Conservation (phyloP, 2,888 invertebrate species). For the Melieria crassipennis region DNA sequence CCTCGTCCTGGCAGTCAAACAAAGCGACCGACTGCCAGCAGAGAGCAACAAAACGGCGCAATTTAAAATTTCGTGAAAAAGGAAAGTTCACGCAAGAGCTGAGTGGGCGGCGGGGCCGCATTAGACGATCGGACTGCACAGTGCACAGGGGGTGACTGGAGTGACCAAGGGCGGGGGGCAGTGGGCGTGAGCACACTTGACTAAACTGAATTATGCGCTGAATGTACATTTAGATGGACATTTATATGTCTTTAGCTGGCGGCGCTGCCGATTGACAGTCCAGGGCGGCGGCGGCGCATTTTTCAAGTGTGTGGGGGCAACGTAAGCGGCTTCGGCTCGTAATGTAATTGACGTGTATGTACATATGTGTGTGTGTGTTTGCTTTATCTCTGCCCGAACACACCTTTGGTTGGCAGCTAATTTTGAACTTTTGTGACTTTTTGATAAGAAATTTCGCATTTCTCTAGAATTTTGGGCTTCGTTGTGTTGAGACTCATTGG, state of each 20-base stretch:
- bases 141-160: not conserved
- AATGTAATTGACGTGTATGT: not conserved
- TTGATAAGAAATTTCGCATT: too few species aligned
- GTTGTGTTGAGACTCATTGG: too few species aligned
- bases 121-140: not conserved
- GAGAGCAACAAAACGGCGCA: not conserved
- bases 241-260: not conserved
- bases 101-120: not conserved
- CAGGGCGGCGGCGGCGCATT: not conserved
- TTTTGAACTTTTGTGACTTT: too few species aligned
- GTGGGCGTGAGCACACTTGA: not conserved
- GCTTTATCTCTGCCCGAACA: not conserved
- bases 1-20: not conserved
- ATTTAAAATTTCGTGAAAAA: not conserved
- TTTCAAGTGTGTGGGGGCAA: not conserved
- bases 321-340: not conserved
- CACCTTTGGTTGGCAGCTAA: too few species aligned
- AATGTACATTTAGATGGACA: constrained; percentile 6
- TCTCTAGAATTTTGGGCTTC: too few species aligned
- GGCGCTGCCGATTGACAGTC: not conserved
- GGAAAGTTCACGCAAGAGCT: not conserved
- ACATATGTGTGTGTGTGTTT: not conserved
- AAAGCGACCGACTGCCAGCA: not conserved
- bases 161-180: not conserved
- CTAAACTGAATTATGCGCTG: constrained; percentile 2